Evolutionary conservation across 92 coral and sea anemone genomes (phyloP), one percentile per base, ranked within the genome.

Genomic region (Bergia sp.): DNA sequence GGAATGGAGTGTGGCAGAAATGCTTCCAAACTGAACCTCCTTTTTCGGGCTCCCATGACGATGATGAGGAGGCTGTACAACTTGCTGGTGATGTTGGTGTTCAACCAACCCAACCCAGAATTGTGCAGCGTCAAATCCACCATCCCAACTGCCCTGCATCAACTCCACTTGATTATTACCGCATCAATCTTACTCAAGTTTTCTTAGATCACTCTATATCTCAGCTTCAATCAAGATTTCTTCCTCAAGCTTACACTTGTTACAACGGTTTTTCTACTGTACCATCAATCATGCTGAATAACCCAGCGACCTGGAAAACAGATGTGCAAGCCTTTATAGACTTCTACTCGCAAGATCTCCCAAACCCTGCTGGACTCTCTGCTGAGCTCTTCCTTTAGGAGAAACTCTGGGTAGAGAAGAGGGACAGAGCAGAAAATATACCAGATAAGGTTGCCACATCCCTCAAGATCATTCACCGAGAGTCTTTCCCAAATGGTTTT

Each of bases 221-320:
- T 53, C 90, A 89, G 76, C 92, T 92, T 64, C 80, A 89, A 80
- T 66, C 92, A 37, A 85, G 92, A 81, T 89, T 89, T 86, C 94
- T 85, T 37, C 92, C 90, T 16, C 84, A 89, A 47, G 92, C 91
- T 80, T 90, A 86, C 57, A 73, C 83, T 40, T 90, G 90, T 66
- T 90, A 53, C 69, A 86, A 90, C 58, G 94, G 91, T 49, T 82
- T 89, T 55, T 86, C 86, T 86, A 83, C 82, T n/a, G 82, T 92
- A 71, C 94, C 90, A 66, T 39, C 86, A 50, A 58, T 90, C 80
- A 29, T 86, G 81, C 72, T 90, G 79, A 61, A 82, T 16, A 73
- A 86, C 43, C 91, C 80, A 58, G 49, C 83, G n/a, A 79, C 86
- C 57, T 91, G 91, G 91, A 91, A 84, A 91, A 43, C 80, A 37